These are phyloP conservation scores for Koerneria pararmatus DNA, from an alignment of 2,888 invertebrate genomes.

Conservation along the genomic window DNA sequence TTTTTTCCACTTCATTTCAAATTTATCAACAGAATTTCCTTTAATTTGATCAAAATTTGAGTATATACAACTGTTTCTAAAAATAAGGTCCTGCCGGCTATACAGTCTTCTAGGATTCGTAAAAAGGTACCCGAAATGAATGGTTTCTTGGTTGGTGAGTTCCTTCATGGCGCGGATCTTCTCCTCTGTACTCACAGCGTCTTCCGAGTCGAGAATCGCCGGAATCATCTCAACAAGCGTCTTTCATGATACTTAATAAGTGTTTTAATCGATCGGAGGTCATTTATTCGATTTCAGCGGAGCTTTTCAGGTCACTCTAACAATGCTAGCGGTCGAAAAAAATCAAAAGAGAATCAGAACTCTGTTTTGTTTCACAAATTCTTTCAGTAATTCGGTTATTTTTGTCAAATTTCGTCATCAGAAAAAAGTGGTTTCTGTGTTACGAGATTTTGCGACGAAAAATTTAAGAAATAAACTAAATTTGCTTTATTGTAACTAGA, in stretches of 20 bases:
- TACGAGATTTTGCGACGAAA: neutral
- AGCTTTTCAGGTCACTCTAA: no score
- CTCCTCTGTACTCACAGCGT: constrained; percentile 60
- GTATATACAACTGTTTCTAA: no score
- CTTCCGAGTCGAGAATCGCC: constrained; percentile 51
- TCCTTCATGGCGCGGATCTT: constrained; percentile 64
- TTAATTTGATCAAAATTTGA: no score
- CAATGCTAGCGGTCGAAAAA: neutral
- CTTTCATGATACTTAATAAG: neutral
- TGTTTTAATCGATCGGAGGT: neutral
- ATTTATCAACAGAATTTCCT: no score
- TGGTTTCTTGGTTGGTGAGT: constrained; percentile 56
- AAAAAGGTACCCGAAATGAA: constrained; percentile 30
- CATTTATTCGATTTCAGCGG: no score
- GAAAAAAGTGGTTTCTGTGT: neutral
- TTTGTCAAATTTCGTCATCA: constrained; percentile 10
- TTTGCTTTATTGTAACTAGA: constrained; percentile 24
- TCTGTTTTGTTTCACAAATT: neutral
- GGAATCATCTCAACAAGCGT: constrained; percentile 41
- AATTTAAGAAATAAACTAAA: neutral
- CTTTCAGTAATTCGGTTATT: neutral
- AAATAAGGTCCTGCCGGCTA: no score
- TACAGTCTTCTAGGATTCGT: no score
- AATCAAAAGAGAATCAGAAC: neutral
- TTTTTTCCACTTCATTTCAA: no score